These are phyloP conservation scores for Allobates femoralis DNA, from an alignment of 2,797 vertebrate species.

Conservation along the genomic window DNA sequence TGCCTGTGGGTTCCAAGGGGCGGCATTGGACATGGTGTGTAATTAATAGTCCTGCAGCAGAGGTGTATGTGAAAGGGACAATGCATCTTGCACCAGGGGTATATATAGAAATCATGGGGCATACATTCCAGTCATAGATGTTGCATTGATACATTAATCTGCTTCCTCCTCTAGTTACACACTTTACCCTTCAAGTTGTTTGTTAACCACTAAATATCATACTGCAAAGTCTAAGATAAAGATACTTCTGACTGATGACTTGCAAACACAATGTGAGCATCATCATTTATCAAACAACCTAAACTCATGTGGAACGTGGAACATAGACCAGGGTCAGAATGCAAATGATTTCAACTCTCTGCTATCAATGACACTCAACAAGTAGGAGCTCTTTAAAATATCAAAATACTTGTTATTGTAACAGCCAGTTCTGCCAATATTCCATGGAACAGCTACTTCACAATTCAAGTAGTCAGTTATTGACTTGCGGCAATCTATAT, in stretches of 20 bases:
- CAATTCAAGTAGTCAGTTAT: slow-evolving; percentile 83
- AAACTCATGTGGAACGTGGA: slow-evolving; percentile 38
- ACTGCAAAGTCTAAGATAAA: slow-evolving; percentile 1
- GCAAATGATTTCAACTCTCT: slow-evolving; percentile 57
- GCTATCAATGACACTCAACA: slow-evolving; percentile 67
- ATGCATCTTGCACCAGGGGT: too few species aligned
- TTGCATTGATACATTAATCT: neutral
- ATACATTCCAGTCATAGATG: neutral
- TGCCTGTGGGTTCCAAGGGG: too few species aligned
- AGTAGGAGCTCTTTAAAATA: slow-evolving; percentile 73
- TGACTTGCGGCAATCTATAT: slow-evolving; percentile 83
- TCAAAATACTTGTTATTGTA: slow-evolving; percentile 73
- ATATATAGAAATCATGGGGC: too few species aligned
- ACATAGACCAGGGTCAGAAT: slow-evolving; percentile 28
- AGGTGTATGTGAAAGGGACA: too few species aligned
- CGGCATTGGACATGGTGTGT: too few species aligned
- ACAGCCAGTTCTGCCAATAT: slow-evolving; percentile 73
- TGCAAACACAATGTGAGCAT: neutral
- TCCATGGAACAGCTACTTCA: slow-evolving; percentile 74
- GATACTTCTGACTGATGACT: slow-evolving; percentile 25
- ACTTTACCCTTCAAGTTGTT: slow-evolving; percentile 16
- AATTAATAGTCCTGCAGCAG: too few species aligned
- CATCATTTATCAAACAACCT: slow-evolving; percentile 19
- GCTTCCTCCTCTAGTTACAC: neutral
- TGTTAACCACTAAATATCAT: neutral